These are phyloP conservation scores for Caenorhabditis remanei DNA, from an alignment of 1,140 invertebrate genomes.

Conservation along the genomic window DNA sequence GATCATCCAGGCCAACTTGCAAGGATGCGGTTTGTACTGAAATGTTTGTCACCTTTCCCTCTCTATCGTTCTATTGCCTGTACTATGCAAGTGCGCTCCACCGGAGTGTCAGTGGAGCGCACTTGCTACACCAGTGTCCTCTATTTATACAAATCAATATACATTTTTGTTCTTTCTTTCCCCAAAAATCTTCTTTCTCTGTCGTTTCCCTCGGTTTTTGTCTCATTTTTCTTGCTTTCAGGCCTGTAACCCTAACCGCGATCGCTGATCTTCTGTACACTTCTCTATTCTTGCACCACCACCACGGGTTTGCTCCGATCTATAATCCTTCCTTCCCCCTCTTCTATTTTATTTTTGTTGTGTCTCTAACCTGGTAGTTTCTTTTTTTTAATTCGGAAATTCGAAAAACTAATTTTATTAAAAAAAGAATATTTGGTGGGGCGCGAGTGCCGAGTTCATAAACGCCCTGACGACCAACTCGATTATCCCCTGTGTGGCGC, in stretches of 20 bases:
- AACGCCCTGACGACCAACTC: no score
- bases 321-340: background rate
- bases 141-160: no score
- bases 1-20: constrained; percentile 98
- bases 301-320: background rate
- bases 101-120: no score
- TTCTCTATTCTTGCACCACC: background rate
- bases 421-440: background rate
- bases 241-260: constrained; percentile 19
- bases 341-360: constrained; percentile 13
- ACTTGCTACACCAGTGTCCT: no score
- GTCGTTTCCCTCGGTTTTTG: background rate
- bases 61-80: background rate
- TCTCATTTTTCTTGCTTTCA: constrained; percentile 36
- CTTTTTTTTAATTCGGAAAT: background rate
- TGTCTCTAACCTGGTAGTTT: background rate
- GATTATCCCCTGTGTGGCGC: no score
- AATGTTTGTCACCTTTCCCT: constrained; percentile 26
- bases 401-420: background rate
- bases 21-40: constrained; percentile 89
- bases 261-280: constrained; percentile 29
- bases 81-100: background rate
- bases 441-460: no score
- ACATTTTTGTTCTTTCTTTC: background rate
- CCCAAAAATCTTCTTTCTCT: background rate